Base-by-base conservation (phyloP, 1,140 invertebrate species). In the Araneus ventricosus region DNA sequence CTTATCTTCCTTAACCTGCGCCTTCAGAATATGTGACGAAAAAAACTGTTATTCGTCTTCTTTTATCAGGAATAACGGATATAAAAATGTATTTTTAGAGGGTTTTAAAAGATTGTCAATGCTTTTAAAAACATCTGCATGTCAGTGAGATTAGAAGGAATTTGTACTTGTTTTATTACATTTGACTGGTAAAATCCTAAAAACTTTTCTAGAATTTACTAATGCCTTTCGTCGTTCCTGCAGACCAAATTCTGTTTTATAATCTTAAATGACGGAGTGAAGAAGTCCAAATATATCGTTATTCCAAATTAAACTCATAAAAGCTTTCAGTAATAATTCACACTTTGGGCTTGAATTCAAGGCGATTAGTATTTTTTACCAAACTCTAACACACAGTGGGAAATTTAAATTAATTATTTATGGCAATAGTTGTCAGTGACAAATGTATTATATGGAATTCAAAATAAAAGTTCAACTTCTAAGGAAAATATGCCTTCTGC, bases 1-100 rank as follows among this genome's bases (percentile, higher is more conserved):
- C 87, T 70, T 70, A 88, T 88, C 87, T 88, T 75, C 59, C 34
- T 27, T 75, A 88, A 63, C 87, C 82, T 84, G n/a, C 82, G 22
- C 82, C 41, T 84, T 84, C 41, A 45, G 82, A 84, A 52, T 45
- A 57, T 52, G 82, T 84, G 82, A 84, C 45, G 82, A 57, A 84
- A 82, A 84, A 84, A 84, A 84, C 4, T 30, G 41, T 45, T 84
- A 84, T 84, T 41, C 70, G 70, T 84, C 82, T 84, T 84, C 41
- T 84, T 84, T 45, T 84, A 84, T 52, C 27, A 52, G 41, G n/a
- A 84, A 84, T 52, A 84, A 84, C 45, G 82, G 45, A 84, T 84
- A 84, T 45, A 45, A 84, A 61, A 63, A 87, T 87, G 59, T 39
- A 87, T 87, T 61, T 84, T 87, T 87, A 63, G 85, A 59, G 24